A percentile compares a stretch with the other conserved stretches of the same genome.
These are phyloP conservation scores for Meloidogyne exigua DNA, from an alignment of 1,140 invertebrate genomes.

Conservation along the genomic window DNA sequence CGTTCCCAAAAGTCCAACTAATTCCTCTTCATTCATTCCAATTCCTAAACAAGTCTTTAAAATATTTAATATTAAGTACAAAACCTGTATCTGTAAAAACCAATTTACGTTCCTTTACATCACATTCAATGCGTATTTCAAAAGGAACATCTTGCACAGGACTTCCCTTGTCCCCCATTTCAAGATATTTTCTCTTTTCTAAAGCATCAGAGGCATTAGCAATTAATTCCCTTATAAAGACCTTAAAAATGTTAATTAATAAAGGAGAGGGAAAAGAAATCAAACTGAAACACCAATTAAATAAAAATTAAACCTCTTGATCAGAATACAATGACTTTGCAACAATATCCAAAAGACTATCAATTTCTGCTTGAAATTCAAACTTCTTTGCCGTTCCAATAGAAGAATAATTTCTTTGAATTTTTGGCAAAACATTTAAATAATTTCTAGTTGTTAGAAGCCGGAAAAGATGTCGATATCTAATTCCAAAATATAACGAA, in stretches of 20 bases:
- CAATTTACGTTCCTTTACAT: slow-evolving; percentile 64
- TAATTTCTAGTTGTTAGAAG: neutral
- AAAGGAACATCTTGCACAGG: slow-evolving; percentile 65
- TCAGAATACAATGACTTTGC: slow-evolving; percentile 94
- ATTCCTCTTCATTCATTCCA: slow-evolving; percentile 88
- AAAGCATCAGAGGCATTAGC: slow-evolving; percentile 95
- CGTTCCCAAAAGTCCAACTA: slow-evolving; percentile 85
- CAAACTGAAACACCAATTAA: slow-evolving; percentile 29
- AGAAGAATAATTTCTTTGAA: neutral
- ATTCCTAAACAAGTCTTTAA: slow-evolving; percentile 82
- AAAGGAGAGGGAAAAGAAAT: neutral
- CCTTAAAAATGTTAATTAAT: slow-evolving; percentile 66
- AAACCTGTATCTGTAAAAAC: slow-evolving; percentile 51
- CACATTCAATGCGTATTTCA: slow-evolving; percentile 84
- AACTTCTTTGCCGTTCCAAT: slow-evolving; percentile 61
- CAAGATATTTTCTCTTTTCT: slow-evolving; percentile 77
- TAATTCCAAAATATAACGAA: neutral
- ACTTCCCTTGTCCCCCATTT: slow-evolving; percentile 67
- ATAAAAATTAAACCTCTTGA: slow-evolving; percentile 78
- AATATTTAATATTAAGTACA: slow-evolving; percentile 13
- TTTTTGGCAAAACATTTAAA: neutral
- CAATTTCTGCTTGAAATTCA: slow-evolving; percentile 91
- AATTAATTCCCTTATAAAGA: slow-evolving; percentile 89
- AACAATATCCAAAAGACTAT: slow-evolving; percentile 91
- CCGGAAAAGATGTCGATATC: neutral